These are phyloP conservation scores for Dicyema japonicum DNA, from an alignment of 1,140 invertebrate species.

Conservation along the genomic window DNA sequence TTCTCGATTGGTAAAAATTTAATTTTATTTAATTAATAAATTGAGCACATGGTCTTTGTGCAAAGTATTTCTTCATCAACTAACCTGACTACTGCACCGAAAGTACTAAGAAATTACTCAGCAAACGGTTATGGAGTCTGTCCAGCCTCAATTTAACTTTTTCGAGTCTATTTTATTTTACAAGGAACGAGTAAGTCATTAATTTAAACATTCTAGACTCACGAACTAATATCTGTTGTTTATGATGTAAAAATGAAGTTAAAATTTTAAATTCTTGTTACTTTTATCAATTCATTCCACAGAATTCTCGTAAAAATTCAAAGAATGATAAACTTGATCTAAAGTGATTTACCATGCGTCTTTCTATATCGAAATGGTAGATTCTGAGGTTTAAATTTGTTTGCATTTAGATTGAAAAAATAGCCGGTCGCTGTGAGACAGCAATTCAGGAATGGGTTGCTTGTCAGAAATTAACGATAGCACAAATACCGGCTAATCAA, in stretches of 20 bases:
- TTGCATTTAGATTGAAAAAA: constrained; percentile 39
- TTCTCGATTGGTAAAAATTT: too few relatives aligned
- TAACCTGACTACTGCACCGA: too few relatives aligned
- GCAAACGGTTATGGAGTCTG: too few relatives aligned
- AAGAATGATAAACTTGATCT: constrained; percentile 71
- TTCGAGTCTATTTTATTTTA: constrained; percentile 69
- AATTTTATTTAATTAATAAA: too few relatives aligned
- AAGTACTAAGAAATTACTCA: too few relatives aligned
- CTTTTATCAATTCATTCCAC: constrained; percentile 57
- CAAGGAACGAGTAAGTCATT: constrained; percentile 43
- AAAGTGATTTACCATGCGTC: constrained; percentile 73
- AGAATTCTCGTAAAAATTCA: constrained; percentile 79
- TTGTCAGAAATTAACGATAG: constrained; percentile 3
- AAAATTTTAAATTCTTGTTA: constrained; percentile 65
- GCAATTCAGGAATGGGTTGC: constrained; percentile 72
- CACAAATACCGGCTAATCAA: not conserved
- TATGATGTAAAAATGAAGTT: constrained; percentile 76
- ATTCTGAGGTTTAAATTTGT: constrained; percentile 35
- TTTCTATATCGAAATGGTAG: constrained; percentile 65
- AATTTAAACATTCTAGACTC: too few relatives aligned
- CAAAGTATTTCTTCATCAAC: too few relatives aligned
- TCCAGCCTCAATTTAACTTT: too few relatives aligned
- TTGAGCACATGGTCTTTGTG: too few relatives aligned
- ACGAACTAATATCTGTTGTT: constrained; percentile 63
- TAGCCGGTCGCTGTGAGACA: constrained; percentile 52